A percentile compares a stretch with the other conserved stretches of the same genome.
Evolutionary conservation across 1,140 invertebrate genomes (phyloP).

Genomic region (Agraylea sexmaculata): DNA sequence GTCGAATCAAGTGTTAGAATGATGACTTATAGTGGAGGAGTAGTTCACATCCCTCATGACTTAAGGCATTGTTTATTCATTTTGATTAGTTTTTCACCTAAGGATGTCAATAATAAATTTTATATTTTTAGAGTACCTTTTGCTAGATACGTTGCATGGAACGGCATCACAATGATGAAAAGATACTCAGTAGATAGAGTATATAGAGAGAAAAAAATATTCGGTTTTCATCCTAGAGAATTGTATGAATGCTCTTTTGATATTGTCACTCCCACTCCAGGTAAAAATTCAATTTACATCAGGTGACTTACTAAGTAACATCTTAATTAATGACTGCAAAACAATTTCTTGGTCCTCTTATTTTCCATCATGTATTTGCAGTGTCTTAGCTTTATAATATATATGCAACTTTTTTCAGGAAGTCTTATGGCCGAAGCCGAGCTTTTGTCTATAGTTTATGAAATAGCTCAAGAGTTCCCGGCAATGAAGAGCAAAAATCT

Average conservation of each 20-base stretch:
- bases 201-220: constrained; percentile 70
- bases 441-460: constrained; percentile 62
- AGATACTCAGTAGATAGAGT: constrained; percentile 79
- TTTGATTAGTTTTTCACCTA: constrained; percentile 16
- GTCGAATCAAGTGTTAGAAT: constrained; percentile 56
- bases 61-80: constrained; percentile 37
- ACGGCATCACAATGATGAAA: constrained; percentile 64
- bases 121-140: constrained; percentile 27
- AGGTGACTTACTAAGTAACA: too few relatives aligned
- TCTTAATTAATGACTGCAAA: too few relatives aligned
- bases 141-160: constrained; percentile 48
- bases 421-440: constrained; percentile 76
- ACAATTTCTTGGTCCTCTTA: too few relatives aligned
- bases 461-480: constrained; percentile 64
- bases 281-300: constrained; percentile 26
- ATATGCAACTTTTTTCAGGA: constrained; percentile 29
- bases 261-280: constrained; percentile 63
- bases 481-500: constrained; percentile 55
- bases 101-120: constrained; percentile 1
- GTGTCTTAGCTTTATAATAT: too few relatives aligned
- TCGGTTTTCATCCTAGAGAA: constrained; percentile 79
- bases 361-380: too few relatives aligned
- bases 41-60: constrained; percentile 71
- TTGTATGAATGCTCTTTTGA: constrained; percentile 88
- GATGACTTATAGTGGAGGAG: constrained; percentile 73